phyloP scores from a whole-genome alignment of 2,888 invertebrate genomes.

The Zele albiditarsus region DNA sequence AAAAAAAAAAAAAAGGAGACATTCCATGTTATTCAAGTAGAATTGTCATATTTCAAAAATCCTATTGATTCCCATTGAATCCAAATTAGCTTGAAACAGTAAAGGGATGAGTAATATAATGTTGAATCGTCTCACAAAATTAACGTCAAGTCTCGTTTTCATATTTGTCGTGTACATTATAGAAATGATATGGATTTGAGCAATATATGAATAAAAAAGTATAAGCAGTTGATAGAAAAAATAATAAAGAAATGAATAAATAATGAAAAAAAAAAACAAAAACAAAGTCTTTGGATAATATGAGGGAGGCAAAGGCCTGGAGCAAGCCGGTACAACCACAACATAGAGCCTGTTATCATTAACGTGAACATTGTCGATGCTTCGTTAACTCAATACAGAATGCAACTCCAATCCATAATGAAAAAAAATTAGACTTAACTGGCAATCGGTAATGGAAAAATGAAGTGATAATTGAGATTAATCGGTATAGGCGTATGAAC shows the following conservation, averaged over 20 bases:
- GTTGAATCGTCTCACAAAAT: no score
- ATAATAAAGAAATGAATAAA: slow-evolving; percentile 19
- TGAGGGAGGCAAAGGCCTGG: slow-evolving; percentile 63
- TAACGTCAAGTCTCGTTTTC: no score
- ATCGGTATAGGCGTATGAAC: neutral
- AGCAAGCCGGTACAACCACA: slow-evolving; percentile 72
- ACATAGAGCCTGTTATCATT: slow-evolving; percentile 45
- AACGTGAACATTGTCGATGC: slow-evolving; percentile 10
- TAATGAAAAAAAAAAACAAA: slow-evolving; percentile 39
- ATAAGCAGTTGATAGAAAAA: neutral
- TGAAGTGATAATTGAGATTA: neutral
- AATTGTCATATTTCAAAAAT: neutral
- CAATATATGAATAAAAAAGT: neutral
- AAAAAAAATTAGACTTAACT: slow-evolving; percentile 58
- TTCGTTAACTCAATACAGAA: slow-evolving; percentile 56
- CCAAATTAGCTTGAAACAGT: neutral
- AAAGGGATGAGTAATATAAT: no score
- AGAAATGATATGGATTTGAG: no score
- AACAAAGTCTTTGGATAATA: slow-evolving; percentile 2
- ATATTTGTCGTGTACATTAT: neutral
- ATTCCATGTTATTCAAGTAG: neutral
- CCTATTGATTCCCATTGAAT: neutral
- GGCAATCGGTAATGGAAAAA: slow-evolving; percentile 60
- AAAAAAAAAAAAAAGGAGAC: neutral
- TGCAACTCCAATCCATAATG: slow-evolving; percentile 70